Conservation (phyloP, 2,888 invertebrate genomes). For the Busseola fusca region DNA sequence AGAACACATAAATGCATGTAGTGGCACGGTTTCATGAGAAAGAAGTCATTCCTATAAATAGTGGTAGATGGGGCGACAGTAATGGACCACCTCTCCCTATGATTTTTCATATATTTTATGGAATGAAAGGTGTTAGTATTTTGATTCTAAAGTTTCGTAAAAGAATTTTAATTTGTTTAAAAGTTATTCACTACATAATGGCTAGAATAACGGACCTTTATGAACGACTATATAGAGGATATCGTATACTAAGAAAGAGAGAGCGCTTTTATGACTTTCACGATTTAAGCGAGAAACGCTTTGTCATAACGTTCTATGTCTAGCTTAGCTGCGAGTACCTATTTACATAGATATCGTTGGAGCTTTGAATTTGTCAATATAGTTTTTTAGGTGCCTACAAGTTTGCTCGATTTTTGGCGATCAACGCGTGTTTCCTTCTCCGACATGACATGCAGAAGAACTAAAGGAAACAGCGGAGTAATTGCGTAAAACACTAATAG, state of each 20-base stretch:
- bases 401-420: not conserved
- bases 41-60: not conserved
- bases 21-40: not conserved
- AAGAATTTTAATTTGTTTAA: slow-evolving; percentile 55
- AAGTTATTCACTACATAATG: slow-evolving; percentile 35
- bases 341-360: not conserved
- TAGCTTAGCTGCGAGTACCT: slow-evolving; percentile 12
- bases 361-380: not conserved
- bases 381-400: not conserved
- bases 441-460: not conserved
- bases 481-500: too few relatives aligned
- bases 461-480: too few relatives aligned
- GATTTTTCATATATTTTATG: slow-evolving; percentile 58
- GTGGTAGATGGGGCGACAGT: slow-evolving; percentile 60
- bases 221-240: slow-evolving; percentile 48
- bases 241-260: slow-evolving; percentile 48
- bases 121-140: slow-evolving; percentile 26
- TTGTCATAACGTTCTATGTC: slow-evolving; percentile 27
- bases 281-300: slow-evolving; percentile 37
- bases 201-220: slow-evolving; percentile 42
- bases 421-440: not conserved
- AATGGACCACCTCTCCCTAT: slow-evolving; percentile 77
- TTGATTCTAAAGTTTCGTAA: slow-evolving; percentile 64
- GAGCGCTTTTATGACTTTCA: slow-evolving; percentile 57
- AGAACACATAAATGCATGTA: not conserved